Conservation (phyloP, 2,888 invertebrate species). For the Eupithecia subumbrata region DNA sequence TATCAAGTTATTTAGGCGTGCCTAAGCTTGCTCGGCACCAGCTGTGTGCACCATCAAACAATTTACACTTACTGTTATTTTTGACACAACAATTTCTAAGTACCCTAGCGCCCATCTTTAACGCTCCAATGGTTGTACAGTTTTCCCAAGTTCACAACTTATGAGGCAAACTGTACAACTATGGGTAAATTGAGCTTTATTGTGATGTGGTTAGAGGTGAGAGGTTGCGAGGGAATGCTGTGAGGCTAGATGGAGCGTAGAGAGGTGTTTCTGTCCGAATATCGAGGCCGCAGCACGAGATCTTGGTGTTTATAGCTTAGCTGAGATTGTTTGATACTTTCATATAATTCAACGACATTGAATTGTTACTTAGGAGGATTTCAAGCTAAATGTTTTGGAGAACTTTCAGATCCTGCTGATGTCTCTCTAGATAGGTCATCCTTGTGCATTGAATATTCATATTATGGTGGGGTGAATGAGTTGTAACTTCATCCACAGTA, state of each 20-base stretch:
- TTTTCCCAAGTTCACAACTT: slow-evolving; percentile 3
- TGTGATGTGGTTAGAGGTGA: slow-evolving; percentile 25
- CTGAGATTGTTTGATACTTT: slow-evolving; percentile 59
- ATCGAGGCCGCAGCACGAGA: slow-evolving; percentile 77
- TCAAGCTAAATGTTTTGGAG: not conserved
- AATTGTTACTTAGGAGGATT: not conserved
- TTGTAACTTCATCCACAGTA: too few relatives aligned
- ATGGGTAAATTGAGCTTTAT: slow-evolving; percentile 33
- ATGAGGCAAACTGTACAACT: not conserved
- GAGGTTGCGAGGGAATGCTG: slow-evolving; percentile 58
- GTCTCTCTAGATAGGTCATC: not conserved
- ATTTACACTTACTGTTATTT: slow-evolving; percentile 31
- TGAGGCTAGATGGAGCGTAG: slow-evolving; percentile 69
- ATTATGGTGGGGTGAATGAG: too few relatives aligned
- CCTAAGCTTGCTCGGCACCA: slow-evolving; percentile 27
- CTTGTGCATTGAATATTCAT: too few relatives aligned
- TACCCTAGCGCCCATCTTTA: slow-evolving; percentile 39
- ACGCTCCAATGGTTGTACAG: slow-evolving; percentile 40
- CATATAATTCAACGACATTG: not conserved
- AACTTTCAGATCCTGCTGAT: not conserved
- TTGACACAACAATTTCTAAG: slow-evolving; percentile 34
- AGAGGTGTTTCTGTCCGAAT: slow-evolving; percentile 69
- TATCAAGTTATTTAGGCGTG: slow-evolving; percentile 32
- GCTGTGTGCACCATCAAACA: slow-evolving; percentile 32
- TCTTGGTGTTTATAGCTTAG: slow-evolving; percentile 53